Conservation (phyloP, 2,113 vertebrate species). For the Hippocampus guttulatus region DNA sequence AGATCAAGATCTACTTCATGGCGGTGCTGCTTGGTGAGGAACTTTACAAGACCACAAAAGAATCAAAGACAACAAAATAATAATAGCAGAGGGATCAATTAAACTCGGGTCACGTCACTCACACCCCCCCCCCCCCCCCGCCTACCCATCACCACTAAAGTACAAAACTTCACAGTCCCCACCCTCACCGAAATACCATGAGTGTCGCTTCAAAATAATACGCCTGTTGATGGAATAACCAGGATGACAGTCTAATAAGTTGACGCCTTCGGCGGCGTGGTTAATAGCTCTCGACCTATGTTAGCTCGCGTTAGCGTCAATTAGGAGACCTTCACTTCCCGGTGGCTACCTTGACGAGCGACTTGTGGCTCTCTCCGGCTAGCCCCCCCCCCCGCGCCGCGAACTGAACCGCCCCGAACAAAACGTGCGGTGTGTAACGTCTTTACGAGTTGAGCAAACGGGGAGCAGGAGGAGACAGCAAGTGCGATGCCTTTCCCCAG, state of each 20-base stretch:
- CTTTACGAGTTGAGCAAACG: neutral
- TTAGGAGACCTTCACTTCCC: slow-evolving; percentile 42
- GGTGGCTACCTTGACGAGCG: slow-evolving; percentile 39
- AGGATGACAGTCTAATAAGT: neutral
- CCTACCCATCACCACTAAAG: neutral
- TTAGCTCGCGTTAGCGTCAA: neutral
- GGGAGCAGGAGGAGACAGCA: slow-evolving; percentile 30
- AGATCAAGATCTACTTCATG: neutral
- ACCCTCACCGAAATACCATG: neutral
- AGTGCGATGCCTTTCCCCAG: slow-evolving; percentile 27
- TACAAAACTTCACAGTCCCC: neutral
- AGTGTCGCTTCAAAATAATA: neutral
- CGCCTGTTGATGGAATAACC: neutral
- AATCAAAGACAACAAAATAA: no score
- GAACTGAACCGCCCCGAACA: slow-evolving; percentile 3
- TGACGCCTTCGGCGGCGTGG: neutral
- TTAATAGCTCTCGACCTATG: neutral
- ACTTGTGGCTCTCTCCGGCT: slow-evolving; percentile 51
- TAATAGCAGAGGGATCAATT: neutral
- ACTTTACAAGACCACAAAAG: no score
- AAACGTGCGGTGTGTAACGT: no score
- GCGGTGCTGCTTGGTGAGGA: neutral
- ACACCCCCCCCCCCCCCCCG: neutral
- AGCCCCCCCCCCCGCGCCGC: slow-evolving; percentile 6
- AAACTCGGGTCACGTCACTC: neutral